Conservation (phyloP, 2,113 vertebrate genomes). For the Lophura nycthemera region DNA sequence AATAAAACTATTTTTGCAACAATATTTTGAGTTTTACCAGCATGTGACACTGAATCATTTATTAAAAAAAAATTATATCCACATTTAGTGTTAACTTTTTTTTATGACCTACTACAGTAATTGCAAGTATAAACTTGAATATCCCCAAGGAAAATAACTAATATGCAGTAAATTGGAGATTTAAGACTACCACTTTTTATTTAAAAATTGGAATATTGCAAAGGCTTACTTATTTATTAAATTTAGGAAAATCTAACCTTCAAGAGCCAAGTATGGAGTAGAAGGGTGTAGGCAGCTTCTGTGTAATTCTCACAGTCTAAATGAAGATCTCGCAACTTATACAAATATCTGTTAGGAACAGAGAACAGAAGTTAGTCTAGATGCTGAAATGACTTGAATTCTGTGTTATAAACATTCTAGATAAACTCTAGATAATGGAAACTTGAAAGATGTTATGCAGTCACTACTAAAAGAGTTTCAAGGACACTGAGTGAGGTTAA, state of each 20-base stretch:
- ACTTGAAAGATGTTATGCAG: too few species aligned
- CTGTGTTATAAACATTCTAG: fast-evolving
- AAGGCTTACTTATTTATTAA: neutral
- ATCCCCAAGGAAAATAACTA: neutral
- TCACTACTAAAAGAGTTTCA: neutral
- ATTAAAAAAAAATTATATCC: neutral
- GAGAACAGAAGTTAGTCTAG: neutral
- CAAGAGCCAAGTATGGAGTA: conserved; percentile 93
- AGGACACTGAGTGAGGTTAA: neutral
- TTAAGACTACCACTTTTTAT: neutral
- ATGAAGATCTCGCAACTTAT: conserved; percentile 95
- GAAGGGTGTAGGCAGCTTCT: conserved; percentile 93
- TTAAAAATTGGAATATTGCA: neutral
- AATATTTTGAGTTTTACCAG: neutral
- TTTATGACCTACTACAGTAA: neutral
- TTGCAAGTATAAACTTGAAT: neutral
- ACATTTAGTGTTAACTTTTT: neutral
- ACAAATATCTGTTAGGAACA: conserved; percentile 87
- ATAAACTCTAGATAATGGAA: neutral
- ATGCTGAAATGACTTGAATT: neutral
- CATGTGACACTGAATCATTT: neutral
- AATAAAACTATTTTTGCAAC: neutral
- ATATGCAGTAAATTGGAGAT: neutral
- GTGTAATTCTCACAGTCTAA: conserved; percentile 96
- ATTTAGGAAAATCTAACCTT: conserved; percentile 82